phyloP scores from a whole-genome alignment of 2,888 invertebrate genomes.

The Drosophila nigritarsus region DNA sequence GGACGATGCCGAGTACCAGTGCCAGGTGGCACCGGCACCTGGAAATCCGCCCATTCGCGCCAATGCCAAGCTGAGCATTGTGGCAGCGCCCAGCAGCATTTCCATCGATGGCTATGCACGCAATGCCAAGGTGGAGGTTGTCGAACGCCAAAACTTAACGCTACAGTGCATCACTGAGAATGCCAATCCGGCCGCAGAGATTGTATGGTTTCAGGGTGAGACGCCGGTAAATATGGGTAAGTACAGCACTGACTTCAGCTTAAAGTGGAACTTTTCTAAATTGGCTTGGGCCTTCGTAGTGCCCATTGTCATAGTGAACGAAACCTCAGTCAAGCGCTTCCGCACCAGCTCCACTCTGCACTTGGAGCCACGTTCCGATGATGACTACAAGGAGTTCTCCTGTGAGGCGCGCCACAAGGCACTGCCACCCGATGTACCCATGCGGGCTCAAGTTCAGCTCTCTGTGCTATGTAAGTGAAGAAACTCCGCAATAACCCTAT shows the following conservation, averaged over 20 bases:
- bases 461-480: constrained; percentile 83
- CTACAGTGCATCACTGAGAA: constrained; percentile 82
- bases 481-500: too few species aligned
- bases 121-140: constrained; percentile 83
- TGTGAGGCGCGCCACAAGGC: constrained; percentile 83
- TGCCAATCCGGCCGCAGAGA: constrained; percentile 83
- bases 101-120: constrained; percentile 82
- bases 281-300: constrained; percentile 37
- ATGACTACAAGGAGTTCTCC: constrained; percentile 83
- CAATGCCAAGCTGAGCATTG: constrained; percentile 92
- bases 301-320: constrained; percentile 77
- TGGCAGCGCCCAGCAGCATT: constrained; percentile 83
- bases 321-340: constrained; percentile 78
- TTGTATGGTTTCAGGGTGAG: constrained; percentile 82
- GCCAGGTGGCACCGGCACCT: constrained; percentile 96
- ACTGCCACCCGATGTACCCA: constrained; percentile 83
- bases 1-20: constrained; percentile 98
- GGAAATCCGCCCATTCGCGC: constrained; percentile 93
- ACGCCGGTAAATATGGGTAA: constrained; percentile 71
- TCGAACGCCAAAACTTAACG: constrained; percentile 82
- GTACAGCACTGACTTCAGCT: not conserved
- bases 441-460: constrained; percentile 83
- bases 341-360: constrained; percentile 78
- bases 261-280: constrained; percentile 7
- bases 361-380: constrained; percentile 81